phyloP scores from a whole-genome alignment of 2,113 vertebrate species.

The Thamnaconus septentrionalis region DNA sequence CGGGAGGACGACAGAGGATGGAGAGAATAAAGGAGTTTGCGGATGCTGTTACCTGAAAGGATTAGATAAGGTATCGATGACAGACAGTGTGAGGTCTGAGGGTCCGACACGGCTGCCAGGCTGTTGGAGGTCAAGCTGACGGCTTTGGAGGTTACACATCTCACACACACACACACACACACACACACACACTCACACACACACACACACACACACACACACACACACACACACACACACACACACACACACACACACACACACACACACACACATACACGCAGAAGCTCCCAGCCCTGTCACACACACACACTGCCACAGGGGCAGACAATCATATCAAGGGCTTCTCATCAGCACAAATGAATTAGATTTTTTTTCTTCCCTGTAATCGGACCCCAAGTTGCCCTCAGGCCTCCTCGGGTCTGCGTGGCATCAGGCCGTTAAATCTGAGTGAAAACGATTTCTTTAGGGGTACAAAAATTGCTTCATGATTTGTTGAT shows the following conservation, averaged over 20 bases:
- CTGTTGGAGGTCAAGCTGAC: slow-evolving; percentile 49
- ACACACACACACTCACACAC: background rate
- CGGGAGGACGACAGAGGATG: slow-evolving; percentile 9
- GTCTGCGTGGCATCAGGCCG: too few species aligned
- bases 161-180: background rate
- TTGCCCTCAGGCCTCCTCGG: too few species aligned
- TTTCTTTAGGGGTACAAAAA: too few species aligned
- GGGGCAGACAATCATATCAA: slow-evolving; percentile 14
- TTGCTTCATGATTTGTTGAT: too few species aligned
- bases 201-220: slow-evolving; percentile 2
- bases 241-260: background rate
- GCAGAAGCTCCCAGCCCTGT: slow-evolving; percentile 2
- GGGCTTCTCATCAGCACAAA: slow-evolving; percentile 30
- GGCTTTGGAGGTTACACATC: slow-evolving; percentile 41
- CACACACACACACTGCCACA: slow-evolving; percentile 21
- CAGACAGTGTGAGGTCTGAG: slow-evolving; percentile 45
- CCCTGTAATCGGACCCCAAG: slow-evolving; percentile 17
- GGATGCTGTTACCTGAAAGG: slow-evolving; percentile 58
- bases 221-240: slow-evolving; percentile 5
- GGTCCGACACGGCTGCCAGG: slow-evolving; percentile 41
- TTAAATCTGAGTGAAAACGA: too few species aligned
- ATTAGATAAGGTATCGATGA: slow-evolving; percentile 53
- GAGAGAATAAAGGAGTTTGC: slow-evolving; percentile 41
- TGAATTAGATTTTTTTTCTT: slow-evolving; percentile 31
- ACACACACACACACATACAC: slow-evolving; percentile 5